Conservation (phyloP, 2,888 invertebrate species). For the Hemistola chrysoprasaria region DNA sequence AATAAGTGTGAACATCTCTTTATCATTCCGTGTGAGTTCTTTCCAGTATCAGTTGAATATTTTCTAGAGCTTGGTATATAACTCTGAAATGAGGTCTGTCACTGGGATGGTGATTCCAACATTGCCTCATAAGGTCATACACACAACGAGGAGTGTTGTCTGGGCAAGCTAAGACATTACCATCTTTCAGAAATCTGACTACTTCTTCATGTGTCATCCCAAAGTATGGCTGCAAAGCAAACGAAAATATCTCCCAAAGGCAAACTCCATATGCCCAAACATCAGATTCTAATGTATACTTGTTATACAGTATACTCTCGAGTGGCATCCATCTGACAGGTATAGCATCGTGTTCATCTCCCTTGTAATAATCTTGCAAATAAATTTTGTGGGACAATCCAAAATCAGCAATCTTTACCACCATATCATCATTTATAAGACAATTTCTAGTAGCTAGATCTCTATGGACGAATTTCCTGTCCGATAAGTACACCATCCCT, state of each 20-base stretch:
- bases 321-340: constrained; percentile 99
- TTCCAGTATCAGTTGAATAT: constrained; percentile 81
- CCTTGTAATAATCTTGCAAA: constrained; percentile 97
- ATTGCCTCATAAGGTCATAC: constrained; percentile 96
- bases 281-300: constrained; percentile 97
- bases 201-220: constrained; percentile 99
- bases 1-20: constrained; percentile 7
- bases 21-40: constrained; percentile 66
- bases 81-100: constrained; percentile 93
- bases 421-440: constrained; percentile 95
- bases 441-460: constrained; percentile 98
- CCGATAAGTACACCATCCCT: constrained; percentile 97
- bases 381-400: constrained; percentile 98
- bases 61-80: constrained; percentile 90
- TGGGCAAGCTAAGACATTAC: constrained; percentile 94
- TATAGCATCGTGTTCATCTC: constrained; percentile 97
- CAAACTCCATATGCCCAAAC: constrained; percentile 99
- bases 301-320: constrained; percentile 97
- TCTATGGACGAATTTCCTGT: constrained; percentile 96
- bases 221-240: constrained; percentile 97
- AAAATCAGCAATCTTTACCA: constrained; percentile 98
- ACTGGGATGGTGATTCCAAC: constrained; percentile 94
- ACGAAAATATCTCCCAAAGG: constrained; percentile 98
- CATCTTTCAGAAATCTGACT: constrained; percentile 96
- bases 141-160: constrained; percentile 93